Percentiles rank a stretch among this genome's conserved stretches.
phyloP scores from a whole-genome alignment of 2,888 invertebrate species.

The Microctonus brassicae region DNA sequence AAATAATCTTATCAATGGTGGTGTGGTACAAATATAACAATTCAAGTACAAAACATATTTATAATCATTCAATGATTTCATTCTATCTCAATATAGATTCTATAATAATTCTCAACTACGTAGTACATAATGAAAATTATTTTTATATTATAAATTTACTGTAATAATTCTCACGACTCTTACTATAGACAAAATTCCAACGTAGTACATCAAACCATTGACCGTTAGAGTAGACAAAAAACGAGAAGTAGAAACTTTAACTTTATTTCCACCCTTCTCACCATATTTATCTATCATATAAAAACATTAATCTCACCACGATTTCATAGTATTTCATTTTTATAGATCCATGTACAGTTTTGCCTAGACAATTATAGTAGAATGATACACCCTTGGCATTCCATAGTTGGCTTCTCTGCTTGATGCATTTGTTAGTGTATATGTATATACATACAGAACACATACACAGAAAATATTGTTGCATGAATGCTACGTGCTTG shows the following conservation, averaged over 20 bases:
- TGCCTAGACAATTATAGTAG: constrained; percentile 44
- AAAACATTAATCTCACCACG: not conserved
- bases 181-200: not conserved
- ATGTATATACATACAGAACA: constrained; percentile 14
- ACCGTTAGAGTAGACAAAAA: constrained; percentile 3
- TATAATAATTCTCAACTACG: not conserved
- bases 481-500: not conserved
- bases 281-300: not conserved
- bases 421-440: not conserved
- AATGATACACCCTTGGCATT: constrained; percentile 38
- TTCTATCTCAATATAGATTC: too few relatives aligned
- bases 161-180: not conserved
- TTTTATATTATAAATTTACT: not conserved
- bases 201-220: not conserved
- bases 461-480: not conserved
- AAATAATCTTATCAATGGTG: not conserved
- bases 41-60: not conserved
- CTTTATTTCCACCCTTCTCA: not conserved
- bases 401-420: constrained; percentile 26
- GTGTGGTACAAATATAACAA: not conserved
- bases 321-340: constrained; percentile 26
- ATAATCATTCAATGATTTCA: too few relatives aligned
- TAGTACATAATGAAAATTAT: not conserved
- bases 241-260: not conserved
- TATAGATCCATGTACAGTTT: not conserved